Evolutionary conservation across 2,888 invertebrate species (phyloP).

Genomic region (Perdita meconis): DNA sequence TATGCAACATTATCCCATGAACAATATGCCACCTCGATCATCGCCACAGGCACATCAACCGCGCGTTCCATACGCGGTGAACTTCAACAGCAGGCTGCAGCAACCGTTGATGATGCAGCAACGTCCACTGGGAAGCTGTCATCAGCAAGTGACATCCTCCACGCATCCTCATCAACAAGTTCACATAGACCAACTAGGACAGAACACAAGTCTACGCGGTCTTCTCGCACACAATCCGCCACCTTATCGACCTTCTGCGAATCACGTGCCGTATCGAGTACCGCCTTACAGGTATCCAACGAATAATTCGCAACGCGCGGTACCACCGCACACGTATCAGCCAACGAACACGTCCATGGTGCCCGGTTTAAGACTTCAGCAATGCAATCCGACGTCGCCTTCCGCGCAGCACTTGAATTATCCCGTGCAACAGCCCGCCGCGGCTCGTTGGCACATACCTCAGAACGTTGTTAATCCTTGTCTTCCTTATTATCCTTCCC

Average conservation of each 20-base stretch:
- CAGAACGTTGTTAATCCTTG: slow-evolving; percentile 84
- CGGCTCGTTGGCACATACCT: slow-evolving; percentile 90
- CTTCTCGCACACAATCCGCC: slow-evolving; percentile 79
- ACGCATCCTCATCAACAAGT: slow-evolving; percentile 86
- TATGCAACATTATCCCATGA: slow-evolving; percentile 83
- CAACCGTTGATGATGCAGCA: slow-evolving; percentile 79
- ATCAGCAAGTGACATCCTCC: slow-evolving; percentile 86
- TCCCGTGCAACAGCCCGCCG: slow-evolving; percentile 82
- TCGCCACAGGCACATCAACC: slow-evolving; percentile 78
- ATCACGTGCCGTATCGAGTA: slow-evolving; percentile 78
- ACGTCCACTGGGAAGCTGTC: slow-evolving; percentile 78
- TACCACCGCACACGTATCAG: slow-evolving; percentile 77
- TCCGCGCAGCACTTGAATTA: slow-evolving; percentile 74
- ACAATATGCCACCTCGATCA: slow-evolving; percentile 79
- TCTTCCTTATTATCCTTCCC: slow-evolving; percentile 70
- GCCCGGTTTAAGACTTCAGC: slow-evolving; percentile 77
- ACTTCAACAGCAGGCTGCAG: slow-evolving; percentile 80
- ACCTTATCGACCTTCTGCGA: slow-evolving; percentile 76
- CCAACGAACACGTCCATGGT: slow-evolving; percentile 74
- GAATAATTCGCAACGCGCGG: slow-evolving; percentile 70
- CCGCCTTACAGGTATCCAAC: slow-evolving; percentile 79
- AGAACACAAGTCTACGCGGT: slow-evolving; percentile 76
- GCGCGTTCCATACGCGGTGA: slow-evolving; percentile 76
- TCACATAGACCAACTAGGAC: slow-evolving; percentile 78
- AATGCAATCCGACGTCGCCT: slow-evolving; percentile 71